Conservation (phyloP, 2,888 invertebrate species). For the Lasius fuliginosus region DNA sequence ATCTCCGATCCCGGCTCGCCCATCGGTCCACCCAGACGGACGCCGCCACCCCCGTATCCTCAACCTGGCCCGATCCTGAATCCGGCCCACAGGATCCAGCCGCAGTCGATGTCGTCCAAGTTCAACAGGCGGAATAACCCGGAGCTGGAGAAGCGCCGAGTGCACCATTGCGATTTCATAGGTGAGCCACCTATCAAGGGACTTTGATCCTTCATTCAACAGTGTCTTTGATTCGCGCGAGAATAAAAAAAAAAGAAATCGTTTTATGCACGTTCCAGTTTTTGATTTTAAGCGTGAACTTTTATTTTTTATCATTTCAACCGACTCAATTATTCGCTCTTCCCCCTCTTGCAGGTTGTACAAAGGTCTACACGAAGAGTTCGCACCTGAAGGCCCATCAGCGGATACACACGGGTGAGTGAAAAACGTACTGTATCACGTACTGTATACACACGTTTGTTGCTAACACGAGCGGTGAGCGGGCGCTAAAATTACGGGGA, state of each 20-base stretch:
- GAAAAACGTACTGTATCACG: slow-evolving; percentile 43
- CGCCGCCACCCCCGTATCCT: slow-evolving; percentile 92
- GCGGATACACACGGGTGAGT: slow-evolving; percentile 98
- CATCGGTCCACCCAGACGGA: slow-evolving; percentile 89
- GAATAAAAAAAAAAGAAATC: neutral
- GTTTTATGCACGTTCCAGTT: too few species aligned
- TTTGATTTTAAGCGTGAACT: too few species aligned
- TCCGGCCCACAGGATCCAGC: slow-evolving; percentile 82
- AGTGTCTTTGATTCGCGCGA: neutral
- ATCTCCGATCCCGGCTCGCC: slow-evolving; percentile 96
- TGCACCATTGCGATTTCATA: slow-evolving; percentile 98
- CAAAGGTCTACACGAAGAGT: slow-evolving; percentile 99
- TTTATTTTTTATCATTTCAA: neutral
- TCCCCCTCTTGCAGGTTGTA: slow-evolving; percentile 92
- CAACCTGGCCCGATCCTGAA: slow-evolving; percentile 86
- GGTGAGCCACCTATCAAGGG: slow-evolving; percentile 87
- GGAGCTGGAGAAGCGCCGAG: slow-evolving; percentile 97
- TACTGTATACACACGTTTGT: slow-evolving; percentile 2
- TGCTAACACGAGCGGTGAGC: slow-evolving; percentile 2
- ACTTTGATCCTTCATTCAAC: neutral
- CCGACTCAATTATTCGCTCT: neutral
- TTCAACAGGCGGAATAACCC: slow-evolving; percentile 99
- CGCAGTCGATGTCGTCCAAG: slow-evolving; percentile 86
- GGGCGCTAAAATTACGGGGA: slow-evolving; percentile 48
- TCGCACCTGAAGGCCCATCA: slow-evolving; percentile 99